Conservation (phyloP, 2,113 vertebrate genomes). For the Alexandromys fortis region DNA sequence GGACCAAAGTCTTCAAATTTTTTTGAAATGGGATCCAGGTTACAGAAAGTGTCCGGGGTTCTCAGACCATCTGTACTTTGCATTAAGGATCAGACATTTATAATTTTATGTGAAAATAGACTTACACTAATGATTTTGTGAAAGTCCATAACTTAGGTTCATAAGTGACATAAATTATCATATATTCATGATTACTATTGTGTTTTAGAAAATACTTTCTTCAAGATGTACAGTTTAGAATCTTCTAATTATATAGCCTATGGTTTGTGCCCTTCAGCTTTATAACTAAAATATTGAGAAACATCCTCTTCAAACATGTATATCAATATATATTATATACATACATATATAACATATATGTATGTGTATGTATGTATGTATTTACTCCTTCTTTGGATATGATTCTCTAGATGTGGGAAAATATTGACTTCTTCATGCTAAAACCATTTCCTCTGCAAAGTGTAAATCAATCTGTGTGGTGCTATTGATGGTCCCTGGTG, state of each 20-base stretch:
- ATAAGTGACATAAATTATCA: neutral
- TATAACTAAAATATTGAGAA: neutral
- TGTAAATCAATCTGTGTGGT: neutral
- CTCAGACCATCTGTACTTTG: accelerated
- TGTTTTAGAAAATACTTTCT: neutral
- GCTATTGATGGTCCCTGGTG: accelerated
- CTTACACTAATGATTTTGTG: neutral
- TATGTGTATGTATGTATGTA: too few species aligned
- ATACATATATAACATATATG: too few species aligned
- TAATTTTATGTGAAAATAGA: neutral
- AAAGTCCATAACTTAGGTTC: neutral
- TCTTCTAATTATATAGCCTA: neutral
- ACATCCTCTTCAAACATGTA: neutral
- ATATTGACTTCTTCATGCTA: neutral
- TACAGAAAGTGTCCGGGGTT: too few species aligned
- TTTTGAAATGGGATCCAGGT: neutral
- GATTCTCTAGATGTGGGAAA: neutral
- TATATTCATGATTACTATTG: neutral
- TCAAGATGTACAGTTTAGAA: neutral
- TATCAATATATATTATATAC: neutral
- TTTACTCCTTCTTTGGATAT: neutral
- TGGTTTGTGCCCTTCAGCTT: neutral
- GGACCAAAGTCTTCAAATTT: neutral
- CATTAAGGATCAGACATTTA: neutral
- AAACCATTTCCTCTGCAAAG: neutral